phyloP scores from a whole-genome alignment of 2,113 vertebrate species.

The Pelecanus crispus region DNA sequence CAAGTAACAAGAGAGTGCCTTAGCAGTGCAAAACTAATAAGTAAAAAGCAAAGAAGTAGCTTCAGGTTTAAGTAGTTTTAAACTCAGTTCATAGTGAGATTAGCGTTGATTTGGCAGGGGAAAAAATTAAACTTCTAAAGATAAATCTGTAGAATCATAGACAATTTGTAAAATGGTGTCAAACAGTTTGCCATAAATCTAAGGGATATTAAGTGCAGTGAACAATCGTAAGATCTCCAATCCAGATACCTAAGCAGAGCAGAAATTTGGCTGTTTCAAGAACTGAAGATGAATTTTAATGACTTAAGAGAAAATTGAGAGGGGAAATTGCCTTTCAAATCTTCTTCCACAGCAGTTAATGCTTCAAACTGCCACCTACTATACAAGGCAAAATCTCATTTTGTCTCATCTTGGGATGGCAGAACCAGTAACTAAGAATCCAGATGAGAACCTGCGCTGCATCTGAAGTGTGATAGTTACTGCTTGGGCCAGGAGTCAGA shows the following conservation, averaged over 20 bases:
- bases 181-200: constrained; percentile 15
- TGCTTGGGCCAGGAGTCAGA: background rate
- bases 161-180: constrained; percentile 8
- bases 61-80: background rate
- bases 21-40: background rate
- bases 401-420: constrained; percentile 32
- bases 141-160: constrained; percentile 2
- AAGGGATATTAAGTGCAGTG: background rate
- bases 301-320: constrained; percentile 57
- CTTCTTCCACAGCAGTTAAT: constrained; percentile 46
- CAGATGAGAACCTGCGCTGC: background rate
- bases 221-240: background rate
- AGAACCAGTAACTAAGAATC: constrained; percentile 9
- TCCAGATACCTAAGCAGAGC: constrained; percentile 11
- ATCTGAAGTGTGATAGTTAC: background rate
- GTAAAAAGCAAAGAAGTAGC: background rate
- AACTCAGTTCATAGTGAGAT: background rate
- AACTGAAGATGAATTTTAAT: constrained; percentile 58
- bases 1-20: background rate
- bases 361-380: constrained; percentile 46
- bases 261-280: constrained; percentile 34
- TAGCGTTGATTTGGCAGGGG: background rate
- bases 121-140: constrained; percentile 29
- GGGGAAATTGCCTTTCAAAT: constrained; percentile 56
- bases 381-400: constrained; percentile 7